Percentiles rank a stretch among this genome's conserved stretches.
Evolutionary conservation across 2,113 vertebrate species (phyloP).

Genomic region (Chlorodrepanis virens): DNA sequence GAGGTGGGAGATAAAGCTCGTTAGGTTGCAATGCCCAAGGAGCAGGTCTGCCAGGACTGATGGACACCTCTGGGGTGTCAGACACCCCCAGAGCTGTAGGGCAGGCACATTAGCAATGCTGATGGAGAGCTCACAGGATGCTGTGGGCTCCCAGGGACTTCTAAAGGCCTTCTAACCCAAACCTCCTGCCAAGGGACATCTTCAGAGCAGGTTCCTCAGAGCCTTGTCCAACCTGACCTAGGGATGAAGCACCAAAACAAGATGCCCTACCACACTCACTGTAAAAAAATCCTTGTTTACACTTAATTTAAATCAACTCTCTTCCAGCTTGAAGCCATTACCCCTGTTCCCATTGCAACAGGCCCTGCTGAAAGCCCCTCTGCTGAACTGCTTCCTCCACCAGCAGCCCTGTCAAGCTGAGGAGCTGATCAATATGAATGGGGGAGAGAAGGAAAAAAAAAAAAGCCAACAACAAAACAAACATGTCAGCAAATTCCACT

Average conservation of each 20-base stretch:
- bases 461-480: background rate
- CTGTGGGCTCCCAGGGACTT: background rate
- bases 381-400: background rate
- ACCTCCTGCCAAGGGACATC: background rate
- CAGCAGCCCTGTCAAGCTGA: background rate
- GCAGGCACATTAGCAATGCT: background rate
- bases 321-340: background rate
- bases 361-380: accelerated
- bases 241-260: background rate
- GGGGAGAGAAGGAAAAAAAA: background rate
- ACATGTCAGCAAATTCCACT: constrained; percentile 21
- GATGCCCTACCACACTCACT: too few species aligned
- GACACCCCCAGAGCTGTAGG: background rate
- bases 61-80: background rate
- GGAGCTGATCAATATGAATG: constrained; percentile 1
- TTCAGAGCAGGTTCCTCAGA: background rate
- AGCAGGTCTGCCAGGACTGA: background rate
- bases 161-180: background rate
- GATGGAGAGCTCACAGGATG: background rate
- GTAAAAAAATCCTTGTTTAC: background rate
- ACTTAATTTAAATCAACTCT: background rate
- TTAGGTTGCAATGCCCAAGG: background rate
- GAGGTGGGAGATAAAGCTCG: background rate
- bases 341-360: background rate
- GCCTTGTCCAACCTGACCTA: background rate